Percentiles rank a stretch among this genome's conserved stretches.
Conservation (phyloP, 2,797 vertebrate species). For the Sebastes itinus region DNA sequence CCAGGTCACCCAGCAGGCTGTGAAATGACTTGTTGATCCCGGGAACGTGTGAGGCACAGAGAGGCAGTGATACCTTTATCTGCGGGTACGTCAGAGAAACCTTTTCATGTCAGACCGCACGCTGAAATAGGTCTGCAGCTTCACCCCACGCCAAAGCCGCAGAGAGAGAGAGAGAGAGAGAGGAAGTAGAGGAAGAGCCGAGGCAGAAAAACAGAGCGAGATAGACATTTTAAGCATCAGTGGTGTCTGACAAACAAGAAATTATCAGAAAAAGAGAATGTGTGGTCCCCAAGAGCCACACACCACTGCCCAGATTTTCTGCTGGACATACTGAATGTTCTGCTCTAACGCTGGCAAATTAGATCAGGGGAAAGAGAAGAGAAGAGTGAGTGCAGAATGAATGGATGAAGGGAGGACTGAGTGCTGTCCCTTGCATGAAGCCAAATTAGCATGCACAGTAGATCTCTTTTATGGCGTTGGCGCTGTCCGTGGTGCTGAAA, state of each 20-base stretch:
- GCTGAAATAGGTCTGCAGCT: constrained; percentile 21
- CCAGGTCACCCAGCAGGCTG: constrained; percentile 59
- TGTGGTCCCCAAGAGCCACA: not conserved
- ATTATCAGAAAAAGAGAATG: constrained; percentile 28
- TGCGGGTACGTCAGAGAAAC: constrained; percentile 8
- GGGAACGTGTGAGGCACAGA: not conserved
- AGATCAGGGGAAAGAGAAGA: constrained; percentile 30
- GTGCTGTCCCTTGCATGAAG: constrained; percentile 53
- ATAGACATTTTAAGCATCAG: constrained; percentile 15
- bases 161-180: not conserved
- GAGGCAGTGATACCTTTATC: constrained; percentile 38
- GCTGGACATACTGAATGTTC: constrained; percentile 45
- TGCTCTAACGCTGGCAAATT: constrained; percentile 57
- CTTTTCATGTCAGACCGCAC: constrained; percentile 44
- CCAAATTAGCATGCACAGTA: constrained; percentile 67
- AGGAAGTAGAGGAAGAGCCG: not conserved
- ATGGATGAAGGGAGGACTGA: constrained; percentile 47
- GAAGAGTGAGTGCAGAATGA: constrained; percentile 33
- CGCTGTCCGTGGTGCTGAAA: constrained; percentile 72
- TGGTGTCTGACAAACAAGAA: constrained; percentile 31
- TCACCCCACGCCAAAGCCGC: constrained; percentile 20
- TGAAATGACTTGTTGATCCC: constrained; percentile 74
- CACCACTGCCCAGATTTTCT: constrained; percentile 14
- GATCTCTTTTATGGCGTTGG: constrained; percentile 68
- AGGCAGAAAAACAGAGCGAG: not conserved